A percentile compares a stretch with the other conserved stretches of the same genome.
phyloP scores from a whole-genome alignment of 2,888 invertebrate species.

The Hirtodrosophila duncani region DNA sequence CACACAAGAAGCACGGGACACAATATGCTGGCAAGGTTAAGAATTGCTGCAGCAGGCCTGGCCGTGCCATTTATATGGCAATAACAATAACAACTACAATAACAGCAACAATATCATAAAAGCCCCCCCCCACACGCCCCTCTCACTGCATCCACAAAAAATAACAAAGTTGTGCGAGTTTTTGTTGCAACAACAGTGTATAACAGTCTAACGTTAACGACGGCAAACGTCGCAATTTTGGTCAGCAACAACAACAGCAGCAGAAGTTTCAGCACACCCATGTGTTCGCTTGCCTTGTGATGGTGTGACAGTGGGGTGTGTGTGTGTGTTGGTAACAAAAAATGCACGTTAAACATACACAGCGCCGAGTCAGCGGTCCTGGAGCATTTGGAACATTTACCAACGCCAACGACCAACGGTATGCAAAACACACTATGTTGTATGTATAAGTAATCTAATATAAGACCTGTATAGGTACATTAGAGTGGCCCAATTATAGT shows the following conservation, averaged over 20 bases:
- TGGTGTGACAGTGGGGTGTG: slow-evolving; percentile 28
- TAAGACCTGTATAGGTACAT: too few species aligned
- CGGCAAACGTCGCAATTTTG: too few species aligned
- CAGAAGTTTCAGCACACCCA: slow-evolving; percentile 4
- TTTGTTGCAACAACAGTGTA: too few species aligned
- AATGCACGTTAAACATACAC: slow-evolving; percentile 78
- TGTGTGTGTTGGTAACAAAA: slow-evolving; percentile 43
- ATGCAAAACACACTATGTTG: slow-evolving; percentile 35
- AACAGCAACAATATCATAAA: slow-evolving; percentile 13
- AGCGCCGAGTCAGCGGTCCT: slow-evolving; percentile 78
- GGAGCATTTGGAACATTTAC: slow-evolving; percentile 78
- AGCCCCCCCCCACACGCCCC: too few species aligned
- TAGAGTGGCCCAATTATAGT: too few species aligned
- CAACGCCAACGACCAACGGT: slow-evolving; percentile 78
- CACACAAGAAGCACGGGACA: slow-evolving; percentile 14
- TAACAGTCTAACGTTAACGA: too few species aligned
- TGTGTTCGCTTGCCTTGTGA: slow-evolving; percentile 26
- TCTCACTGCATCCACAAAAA: too few species aligned
- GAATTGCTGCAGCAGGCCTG: slow-evolving; percentile 49
- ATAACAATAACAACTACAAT: slow-evolving; percentile 33
- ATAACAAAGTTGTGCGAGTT: too few species aligned
- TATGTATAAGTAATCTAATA: too few species aligned
- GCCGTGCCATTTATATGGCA: slow-evolving; percentile 36
- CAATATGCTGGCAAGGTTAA: slow-evolving; percentile 47
- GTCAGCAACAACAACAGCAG: slow-evolving; percentile 10